phyloP scores from a whole-genome alignment of 2,888 invertebrate species.

The Meiosimyza decipiens region DNA sequence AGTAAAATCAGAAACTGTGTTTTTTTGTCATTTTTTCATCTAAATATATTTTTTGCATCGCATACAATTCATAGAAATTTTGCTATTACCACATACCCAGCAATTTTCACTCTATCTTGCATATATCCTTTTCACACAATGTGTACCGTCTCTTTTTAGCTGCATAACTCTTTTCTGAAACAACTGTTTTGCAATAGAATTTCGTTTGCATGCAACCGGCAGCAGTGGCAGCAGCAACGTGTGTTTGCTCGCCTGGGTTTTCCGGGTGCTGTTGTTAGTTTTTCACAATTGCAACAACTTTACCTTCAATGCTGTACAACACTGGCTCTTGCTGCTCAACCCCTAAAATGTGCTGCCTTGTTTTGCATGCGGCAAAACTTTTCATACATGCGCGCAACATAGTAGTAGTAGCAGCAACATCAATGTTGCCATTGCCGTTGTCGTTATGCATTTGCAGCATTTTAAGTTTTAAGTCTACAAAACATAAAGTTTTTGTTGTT shows the following conservation, averaged over 20 bases:
- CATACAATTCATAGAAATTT: slow-evolving; percentile 12
- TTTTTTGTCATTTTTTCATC: too few relatives aligned
- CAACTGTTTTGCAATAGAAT: too few relatives aligned
- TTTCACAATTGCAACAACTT: slow-evolving; percentile 2
- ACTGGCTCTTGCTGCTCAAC: background rate
- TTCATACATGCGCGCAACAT: slow-evolving; percentile 30
- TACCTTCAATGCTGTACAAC: background rate
- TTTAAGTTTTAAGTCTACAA: too few relatives aligned
- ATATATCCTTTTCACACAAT: background rate
- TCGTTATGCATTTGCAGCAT: background rate
- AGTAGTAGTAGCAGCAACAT: slow-evolving; percentile 5
- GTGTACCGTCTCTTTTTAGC: too few relatives aligned
- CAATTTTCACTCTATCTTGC: background rate
- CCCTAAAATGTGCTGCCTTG: slow-evolving; percentile 8
- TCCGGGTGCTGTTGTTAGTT: slow-evolving; percentile 7
- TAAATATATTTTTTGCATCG: background rate
- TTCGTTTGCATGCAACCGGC: slow-evolving; percentile 23
- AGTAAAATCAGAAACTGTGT: too few relatives aligned
- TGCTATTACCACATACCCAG: background rate
- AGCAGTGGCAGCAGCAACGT: slow-evolving; percentile 18
- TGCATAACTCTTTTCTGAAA: too few relatives aligned
- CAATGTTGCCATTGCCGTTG: background rate
- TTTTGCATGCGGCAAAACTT: slow-evolving; percentile 31
- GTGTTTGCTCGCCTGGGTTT: slow-evolving; percentile 13
- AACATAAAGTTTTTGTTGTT: too few relatives aligned